These are phyloP conservation scores for Tineola bisselliella DNA, from an alignment of 2,888 invertebrate species.

Conservation along the genomic window DNA sequence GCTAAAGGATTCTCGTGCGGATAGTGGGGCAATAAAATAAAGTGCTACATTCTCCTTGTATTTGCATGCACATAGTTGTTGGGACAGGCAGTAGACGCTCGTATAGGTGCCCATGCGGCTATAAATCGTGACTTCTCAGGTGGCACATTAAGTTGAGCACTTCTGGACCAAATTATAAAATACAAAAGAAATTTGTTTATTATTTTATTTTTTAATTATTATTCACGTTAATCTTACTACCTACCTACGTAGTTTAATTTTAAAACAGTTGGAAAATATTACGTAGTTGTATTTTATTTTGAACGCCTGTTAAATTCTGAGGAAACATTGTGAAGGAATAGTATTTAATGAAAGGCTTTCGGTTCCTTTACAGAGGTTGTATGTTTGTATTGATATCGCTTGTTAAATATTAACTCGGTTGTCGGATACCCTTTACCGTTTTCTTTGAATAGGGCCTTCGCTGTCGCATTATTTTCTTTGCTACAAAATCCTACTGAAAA, in stretches of 20 bases:
- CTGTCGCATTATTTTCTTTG: neutral
- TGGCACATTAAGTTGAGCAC: neutral
- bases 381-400: neutral
- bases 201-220: no score
- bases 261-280: no score
- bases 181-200: no score
- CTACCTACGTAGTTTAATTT: no score
- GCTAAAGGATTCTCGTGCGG: neutral
- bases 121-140: neutral
- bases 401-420: neutral
- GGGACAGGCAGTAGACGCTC: neutral
- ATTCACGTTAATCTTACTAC: no score
- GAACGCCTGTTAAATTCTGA: no score
- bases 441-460: neutral
- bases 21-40: constrained; percentile 4
- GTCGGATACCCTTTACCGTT: constrained; percentile 1
- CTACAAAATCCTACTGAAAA: neutral
- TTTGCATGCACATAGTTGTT: neutral
- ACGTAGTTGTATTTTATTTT: no score
- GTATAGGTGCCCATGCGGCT: neutral
- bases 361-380: neutral
- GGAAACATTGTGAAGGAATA: neutral
- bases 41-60: neutral
- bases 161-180: no score
- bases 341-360: neutral